These are phyloP conservation scores for Limonius californicus DNA, from an alignment of 1,140 invertebrate species.

Conservation along the genomic window DNA sequence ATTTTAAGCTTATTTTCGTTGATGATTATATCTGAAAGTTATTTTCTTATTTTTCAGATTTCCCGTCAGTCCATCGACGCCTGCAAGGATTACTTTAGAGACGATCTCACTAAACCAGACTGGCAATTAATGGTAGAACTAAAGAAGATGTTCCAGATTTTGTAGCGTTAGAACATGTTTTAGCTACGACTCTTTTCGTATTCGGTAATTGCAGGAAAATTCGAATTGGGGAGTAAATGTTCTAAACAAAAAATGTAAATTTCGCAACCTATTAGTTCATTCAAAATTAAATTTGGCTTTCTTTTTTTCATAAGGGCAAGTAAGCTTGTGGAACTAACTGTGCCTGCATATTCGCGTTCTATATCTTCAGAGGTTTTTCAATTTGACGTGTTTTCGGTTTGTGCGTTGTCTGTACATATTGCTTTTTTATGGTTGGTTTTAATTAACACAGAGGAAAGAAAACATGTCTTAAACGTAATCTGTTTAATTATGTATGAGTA, in stretches of 20 bases:
- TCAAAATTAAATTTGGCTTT: too few species aligned
- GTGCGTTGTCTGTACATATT: not conserved
- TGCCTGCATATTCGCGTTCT: too few species aligned
- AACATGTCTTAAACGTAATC: too few species aligned
- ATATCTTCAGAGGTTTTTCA: not conserved
- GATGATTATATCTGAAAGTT: not conserved
- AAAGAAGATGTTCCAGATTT: constrained; percentile 96
- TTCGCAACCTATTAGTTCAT: too few species aligned
- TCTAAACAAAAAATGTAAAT: too few species aligned
- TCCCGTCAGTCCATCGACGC: constrained; percentile 96
- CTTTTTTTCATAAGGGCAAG: too few species aligned
- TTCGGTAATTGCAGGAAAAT: not conserved
- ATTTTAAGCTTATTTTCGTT: too few species aligned
- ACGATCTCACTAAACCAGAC: constrained; percentile 92
- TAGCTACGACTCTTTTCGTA: not conserved
- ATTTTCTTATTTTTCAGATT: constrained; percentile 71
- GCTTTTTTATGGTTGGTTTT: not conserved
- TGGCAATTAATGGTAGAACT: constrained; percentile 98
- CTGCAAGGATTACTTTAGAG: constrained; percentile 98
- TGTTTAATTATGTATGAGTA: not conserved
- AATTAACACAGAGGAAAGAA: not conserved
- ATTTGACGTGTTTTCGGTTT: too few species aligned
- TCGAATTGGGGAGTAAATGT: too few species aligned
- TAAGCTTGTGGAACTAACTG: too few species aligned
- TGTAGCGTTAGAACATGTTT: constrained; percentile 57